phyloP scores from a whole-genome alignment of 1,140 invertebrate genomes.

The Dendroctonus valens region DNA sequence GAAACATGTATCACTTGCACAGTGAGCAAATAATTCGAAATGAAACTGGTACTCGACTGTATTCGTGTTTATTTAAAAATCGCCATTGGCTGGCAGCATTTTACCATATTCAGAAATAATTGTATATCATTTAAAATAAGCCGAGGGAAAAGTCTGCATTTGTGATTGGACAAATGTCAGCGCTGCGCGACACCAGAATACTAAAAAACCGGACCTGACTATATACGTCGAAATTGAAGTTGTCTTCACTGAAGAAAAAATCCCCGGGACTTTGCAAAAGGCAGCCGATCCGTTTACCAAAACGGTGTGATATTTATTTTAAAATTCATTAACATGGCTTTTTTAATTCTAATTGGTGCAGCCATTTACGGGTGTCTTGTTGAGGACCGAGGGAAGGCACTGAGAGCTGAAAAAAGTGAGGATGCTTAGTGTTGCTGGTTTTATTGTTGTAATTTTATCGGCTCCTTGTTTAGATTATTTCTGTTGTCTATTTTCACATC shows the following conservation, averaged over 20 bases:
- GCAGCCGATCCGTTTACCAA: slow-evolving; percentile 5
- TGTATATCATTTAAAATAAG: slow-evolving; percentile 19
- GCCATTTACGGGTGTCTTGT: too few species aligned
- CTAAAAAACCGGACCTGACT: slow-evolving; percentile 11
- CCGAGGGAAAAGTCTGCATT: slow-evolving; percentile 1
- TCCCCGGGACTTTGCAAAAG: slow-evolving; percentile 11
- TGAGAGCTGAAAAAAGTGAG: too few species aligned
- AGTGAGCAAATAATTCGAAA: background rate
- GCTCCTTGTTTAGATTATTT: too few species aligned
- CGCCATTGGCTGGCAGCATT: background rate
- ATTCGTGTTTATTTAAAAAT: background rate
- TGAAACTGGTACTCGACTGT: background rate
- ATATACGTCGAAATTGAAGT: slow-evolving; percentile 15
- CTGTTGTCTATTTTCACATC: too few species aligned
- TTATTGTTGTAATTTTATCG: too few species aligned
- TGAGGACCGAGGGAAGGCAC: too few species aligned
- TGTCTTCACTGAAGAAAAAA: slow-evolving; percentile 15
- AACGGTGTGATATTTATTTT: slow-evolving; percentile 23
- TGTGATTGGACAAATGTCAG: slow-evolving; percentile 19
- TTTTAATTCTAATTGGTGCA: slow-evolving; percentile 19
- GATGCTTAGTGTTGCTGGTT: too few species aligned
- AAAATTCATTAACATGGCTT: slow-evolving; percentile 21
- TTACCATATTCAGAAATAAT: slow-evolving; percentile 15
- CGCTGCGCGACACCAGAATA: slow-evolving; percentile 10
- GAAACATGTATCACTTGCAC: too few species aligned